Percentiles rank a stretch among this genome's conserved stretches.
These are phyloP conservation scores for Capromys pilorides DNA, from an alignment of 2,797 vertebrate species.

Conservation along the genomic window DNA sequence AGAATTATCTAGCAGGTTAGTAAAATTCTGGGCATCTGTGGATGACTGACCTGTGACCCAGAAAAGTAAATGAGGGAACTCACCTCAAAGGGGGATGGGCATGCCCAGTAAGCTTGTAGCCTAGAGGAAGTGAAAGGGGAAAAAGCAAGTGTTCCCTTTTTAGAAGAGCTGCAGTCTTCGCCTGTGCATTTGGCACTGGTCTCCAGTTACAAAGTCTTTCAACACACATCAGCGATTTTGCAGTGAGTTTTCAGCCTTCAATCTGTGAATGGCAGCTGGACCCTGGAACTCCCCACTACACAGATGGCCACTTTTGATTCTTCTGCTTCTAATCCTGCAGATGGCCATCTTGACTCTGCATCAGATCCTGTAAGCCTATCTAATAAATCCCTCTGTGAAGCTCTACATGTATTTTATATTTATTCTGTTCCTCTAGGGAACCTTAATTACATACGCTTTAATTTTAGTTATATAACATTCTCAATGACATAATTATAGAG, in stretches of 20 bases:
- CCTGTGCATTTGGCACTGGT: background rate
- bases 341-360: background rate
- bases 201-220: background rate
- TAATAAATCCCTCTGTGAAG: background rate
- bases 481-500: conserved; percentile 1
- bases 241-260: background rate
- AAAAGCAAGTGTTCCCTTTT: background rate
- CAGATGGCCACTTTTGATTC: background rate
- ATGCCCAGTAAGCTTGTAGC: background rate
- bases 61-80: background rate
- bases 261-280: background rate
- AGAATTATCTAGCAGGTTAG: background rate
- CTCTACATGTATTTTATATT: background rate
- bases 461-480: background rate
- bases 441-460: background rate
- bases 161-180: background rate
- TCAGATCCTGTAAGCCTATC: background rate
- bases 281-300: background rate
- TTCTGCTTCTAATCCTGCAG: background rate
- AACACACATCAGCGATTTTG: background rate
- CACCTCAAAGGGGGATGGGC: background rate
- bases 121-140: background rate
- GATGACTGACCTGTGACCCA: background rate
- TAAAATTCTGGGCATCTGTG: background rate
- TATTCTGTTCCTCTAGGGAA: background rate